These are phyloP conservation scores for Brachypteracias leptosomus DNA, from an alignment of 2,113 vertebrate species.

Conservation along the genomic window DNA sequence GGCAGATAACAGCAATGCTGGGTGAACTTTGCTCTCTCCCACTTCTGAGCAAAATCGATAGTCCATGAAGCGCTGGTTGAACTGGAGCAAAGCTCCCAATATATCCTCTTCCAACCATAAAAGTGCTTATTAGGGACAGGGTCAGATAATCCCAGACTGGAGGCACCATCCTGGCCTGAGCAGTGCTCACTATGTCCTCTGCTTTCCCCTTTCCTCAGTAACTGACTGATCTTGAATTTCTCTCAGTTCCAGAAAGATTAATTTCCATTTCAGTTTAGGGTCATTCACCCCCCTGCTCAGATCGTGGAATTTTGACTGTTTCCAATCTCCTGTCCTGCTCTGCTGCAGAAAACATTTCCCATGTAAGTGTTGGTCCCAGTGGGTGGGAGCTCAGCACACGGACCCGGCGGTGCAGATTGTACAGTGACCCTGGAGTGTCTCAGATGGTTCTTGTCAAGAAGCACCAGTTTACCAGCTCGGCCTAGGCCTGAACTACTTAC, in stretches of 20 bases:
- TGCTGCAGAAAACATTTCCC: neutral
- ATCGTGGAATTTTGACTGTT: neutral
- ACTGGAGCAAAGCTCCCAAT: neutral
- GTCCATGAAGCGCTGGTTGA: neutral
- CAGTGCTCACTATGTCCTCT: fast-evolving
- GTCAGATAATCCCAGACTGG: neutral
- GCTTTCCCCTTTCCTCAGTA: neutral
- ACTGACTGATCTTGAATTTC: neutral
- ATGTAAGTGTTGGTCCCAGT: neutral
- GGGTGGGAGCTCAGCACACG: neutral
- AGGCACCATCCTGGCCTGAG: neutral
- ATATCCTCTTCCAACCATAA: neutral
- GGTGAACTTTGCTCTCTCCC: neutral
- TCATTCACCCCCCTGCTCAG: neutral
- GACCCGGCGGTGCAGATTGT: fast-evolving
- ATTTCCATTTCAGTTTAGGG: neutral
- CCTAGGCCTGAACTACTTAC: neutral
- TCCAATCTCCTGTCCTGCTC: neutral
- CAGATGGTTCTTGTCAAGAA: neutral
- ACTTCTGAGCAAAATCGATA: neutral
- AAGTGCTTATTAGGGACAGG: neutral
- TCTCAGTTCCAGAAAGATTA: neutral
- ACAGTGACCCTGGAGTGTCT: neutral
- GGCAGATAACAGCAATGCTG: neutral
- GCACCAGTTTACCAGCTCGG: neutral